Conservation (phyloP, 35 echinoderm and acorn worm species). For the Patiria miniata region DNA sequence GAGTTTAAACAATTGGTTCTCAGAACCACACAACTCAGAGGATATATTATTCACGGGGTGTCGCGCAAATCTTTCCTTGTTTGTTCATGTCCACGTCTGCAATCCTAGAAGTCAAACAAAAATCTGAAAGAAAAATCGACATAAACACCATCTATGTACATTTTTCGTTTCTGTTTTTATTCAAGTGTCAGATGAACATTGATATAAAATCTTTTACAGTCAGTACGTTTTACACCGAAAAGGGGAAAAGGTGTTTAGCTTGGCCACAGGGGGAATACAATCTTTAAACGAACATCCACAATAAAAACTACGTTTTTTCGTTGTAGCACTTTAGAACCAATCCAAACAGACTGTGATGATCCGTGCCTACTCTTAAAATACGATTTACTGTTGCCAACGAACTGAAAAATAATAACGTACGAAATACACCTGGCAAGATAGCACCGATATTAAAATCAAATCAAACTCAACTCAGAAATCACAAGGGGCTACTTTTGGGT, state of each 20-base stretch:
- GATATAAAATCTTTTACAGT: constrained; percentile 18
- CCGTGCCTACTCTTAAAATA: not conserved
- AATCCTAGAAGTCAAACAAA: no score
- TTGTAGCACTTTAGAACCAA: not conserved
- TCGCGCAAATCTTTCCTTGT: no score
- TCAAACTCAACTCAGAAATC: not conserved
- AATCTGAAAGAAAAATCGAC: not conserved
- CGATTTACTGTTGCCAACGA: not conserved
- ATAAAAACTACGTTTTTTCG: constrained; percentile 5
- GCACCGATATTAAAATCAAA: constrained; percentile 21
- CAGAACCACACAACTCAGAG: no score
- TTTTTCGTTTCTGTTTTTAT: constrained; percentile 25
- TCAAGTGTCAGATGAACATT: constrained; percentile 28
- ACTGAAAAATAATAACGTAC: not conserved
- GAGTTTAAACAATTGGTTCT: no score
- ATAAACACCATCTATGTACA: not conserved
- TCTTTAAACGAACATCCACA: not conserved
- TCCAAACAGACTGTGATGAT: not conserved
- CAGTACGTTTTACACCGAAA: constrained; percentile 20
- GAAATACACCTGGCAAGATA: constrained; percentile 21
- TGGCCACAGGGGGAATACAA: not conserved
- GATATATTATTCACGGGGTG: no score
- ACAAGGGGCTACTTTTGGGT: not conserved
- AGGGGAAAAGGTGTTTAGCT: constrained; percentile 5
- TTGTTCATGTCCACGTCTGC: no score